Conservation (phyloP, 2,797 vertebrate species). For the Scolopax bukidnonensis region DNA sequence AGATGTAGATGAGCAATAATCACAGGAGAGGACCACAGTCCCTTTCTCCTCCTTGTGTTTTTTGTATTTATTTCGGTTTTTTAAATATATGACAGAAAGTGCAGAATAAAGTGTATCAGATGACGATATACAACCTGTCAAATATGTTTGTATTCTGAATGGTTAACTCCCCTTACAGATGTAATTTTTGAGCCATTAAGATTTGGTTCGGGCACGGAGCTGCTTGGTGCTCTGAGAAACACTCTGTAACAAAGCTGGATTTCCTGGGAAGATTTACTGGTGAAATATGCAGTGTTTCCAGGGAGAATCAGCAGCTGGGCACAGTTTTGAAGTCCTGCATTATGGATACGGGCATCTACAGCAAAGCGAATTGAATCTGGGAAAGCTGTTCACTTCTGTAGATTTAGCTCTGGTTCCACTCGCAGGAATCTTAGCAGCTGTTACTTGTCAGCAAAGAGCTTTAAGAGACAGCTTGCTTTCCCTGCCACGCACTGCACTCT, state of each 20-base stretch:
- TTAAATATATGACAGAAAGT: neutral
- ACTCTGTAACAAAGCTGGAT: neutral
- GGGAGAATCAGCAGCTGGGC: constrained; percentile 1
- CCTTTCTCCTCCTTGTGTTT: neutral
- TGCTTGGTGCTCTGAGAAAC: neutral
- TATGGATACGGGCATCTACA: neutral
- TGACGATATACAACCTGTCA: neutral
- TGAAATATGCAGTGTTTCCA: neutral
- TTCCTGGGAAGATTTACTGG: neutral
- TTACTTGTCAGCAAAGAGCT: neutral
- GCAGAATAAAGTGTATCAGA: neutral
- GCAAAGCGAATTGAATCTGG: neutral
- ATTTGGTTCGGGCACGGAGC: neutral
- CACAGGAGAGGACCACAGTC: neutral
- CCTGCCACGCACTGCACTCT: neutral
- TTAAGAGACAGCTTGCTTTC: neutral
- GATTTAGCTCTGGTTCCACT: neutral
- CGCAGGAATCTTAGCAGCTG: neutral
- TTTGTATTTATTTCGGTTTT: too few species aligned
- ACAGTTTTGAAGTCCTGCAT: neutral
- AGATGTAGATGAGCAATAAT: neutral
- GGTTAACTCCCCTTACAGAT: neutral
- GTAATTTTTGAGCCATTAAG: neutral
- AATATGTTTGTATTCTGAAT: neutral
- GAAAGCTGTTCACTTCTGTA: neutral